Percentiles rank a stretch among this genome's conserved stretches.
phyloP scores from a whole-genome alignment of 1,140 invertebrate species.

The Spodoptera litura region DNA sequence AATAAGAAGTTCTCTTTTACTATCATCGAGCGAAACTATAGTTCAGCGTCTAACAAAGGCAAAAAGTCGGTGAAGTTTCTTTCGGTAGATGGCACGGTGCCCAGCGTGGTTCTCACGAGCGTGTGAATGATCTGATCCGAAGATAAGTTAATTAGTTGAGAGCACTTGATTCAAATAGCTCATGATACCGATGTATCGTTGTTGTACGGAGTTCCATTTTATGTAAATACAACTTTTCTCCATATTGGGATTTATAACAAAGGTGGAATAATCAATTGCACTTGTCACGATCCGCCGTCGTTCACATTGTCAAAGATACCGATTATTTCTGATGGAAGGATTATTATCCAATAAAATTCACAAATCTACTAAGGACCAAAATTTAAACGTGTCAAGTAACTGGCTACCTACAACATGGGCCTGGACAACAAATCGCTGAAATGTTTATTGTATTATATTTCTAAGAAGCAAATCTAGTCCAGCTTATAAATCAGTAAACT shows the following conservation, averaged over 20 bases:
- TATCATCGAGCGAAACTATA: slow-evolving; percentile 31
- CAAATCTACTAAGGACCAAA: no score
- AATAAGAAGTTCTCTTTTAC: slow-evolving; percentile 31
- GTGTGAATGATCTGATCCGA: slow-evolving; percentile 37
- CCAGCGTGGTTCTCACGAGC: slow-evolving; percentile 36
- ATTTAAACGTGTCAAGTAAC: no score
- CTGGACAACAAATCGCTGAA: no score
- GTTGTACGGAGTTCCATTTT: not conserved
- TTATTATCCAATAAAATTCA: no score
- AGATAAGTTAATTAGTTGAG: slow-evolving; percentile 41
- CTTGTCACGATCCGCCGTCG: no score
- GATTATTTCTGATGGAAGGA: no score
- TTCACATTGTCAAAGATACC: no score
- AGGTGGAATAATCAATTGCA: no score
- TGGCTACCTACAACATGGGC: no score
- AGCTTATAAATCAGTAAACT: slow-evolving; percentile 21
- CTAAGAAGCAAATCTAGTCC: not conserved
- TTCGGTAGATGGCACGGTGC: slow-evolving; percentile 40
- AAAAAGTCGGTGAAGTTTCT: slow-evolving; percentile 38
- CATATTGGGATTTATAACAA: no score
- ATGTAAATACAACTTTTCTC: no score
- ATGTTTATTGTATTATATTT: not conserved
- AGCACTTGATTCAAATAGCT: slow-evolving; percentile 32
- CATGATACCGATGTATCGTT: slow-evolving; percentile 16
- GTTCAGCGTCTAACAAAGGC: slow-evolving; percentile 22